Percentiles rank a stretch among this genome's conserved stretches.
phyloP scores from a whole-genome alignment of 2,888 invertebrate genomes.

The Charanyca ferruginea region DNA sequence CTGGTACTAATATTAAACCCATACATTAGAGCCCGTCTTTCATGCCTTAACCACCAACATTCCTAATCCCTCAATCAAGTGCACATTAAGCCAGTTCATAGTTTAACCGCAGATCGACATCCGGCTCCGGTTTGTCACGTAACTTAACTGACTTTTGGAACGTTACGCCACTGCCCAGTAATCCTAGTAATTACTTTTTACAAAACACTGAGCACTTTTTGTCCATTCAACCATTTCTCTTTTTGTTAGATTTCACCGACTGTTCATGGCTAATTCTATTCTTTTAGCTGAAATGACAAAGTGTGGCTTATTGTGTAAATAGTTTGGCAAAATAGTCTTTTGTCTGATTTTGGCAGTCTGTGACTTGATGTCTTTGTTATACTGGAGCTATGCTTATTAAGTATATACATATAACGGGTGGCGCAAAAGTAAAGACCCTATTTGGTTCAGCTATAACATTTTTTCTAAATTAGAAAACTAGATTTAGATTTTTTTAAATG shows the following conservation, averaged over 20 bases:
- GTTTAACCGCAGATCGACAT: constrained; percentile 45
- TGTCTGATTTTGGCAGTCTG: constrained; percentile 27
- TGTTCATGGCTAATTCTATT: constrained; percentile 47
- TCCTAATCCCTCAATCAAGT: constrained; percentile 16
- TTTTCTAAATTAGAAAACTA: no score
- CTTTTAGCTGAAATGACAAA: constrained; percentile 34
- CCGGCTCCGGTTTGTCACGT: constrained; percentile 46
- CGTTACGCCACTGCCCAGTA: constrained; percentile 63
- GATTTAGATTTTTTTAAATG: no score
- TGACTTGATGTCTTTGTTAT: background rate
- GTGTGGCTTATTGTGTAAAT: constrained; percentile 33
- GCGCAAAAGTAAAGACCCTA: no score
- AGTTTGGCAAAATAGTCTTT: constrained; percentile 19
- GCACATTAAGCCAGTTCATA: constrained; percentile 38
- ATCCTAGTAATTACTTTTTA: constrained; percentile 68
- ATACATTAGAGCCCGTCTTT: no score
- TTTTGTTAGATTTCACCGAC: constrained; percentile 64
- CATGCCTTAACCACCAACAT: no score
- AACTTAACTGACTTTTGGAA: constrained; percentile 32
- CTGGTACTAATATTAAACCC: no score
- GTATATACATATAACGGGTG: no score
- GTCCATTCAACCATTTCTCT: constrained; percentile 42
- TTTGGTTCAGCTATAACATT: no score
- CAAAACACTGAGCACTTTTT: constrained; percentile 57
- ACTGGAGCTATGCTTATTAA: no score